Base-by-base conservation (phyloP, 2,113 vertebrate species). In the Pseudorectes ferrugineus region DNA sequence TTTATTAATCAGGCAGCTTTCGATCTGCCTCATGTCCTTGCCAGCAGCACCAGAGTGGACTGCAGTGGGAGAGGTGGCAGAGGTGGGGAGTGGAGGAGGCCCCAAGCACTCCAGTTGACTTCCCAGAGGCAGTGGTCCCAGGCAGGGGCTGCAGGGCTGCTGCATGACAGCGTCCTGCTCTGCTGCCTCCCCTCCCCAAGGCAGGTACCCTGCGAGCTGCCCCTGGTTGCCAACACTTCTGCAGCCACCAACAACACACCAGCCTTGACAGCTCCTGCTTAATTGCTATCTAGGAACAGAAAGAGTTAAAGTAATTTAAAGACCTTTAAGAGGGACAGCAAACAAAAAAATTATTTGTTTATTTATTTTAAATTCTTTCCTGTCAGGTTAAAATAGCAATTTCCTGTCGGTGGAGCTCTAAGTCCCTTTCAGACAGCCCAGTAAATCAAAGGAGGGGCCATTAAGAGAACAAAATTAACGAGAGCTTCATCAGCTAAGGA, bases 361-460 rank as follows among this genome's bases (percentile, higher is more conserved):
- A 36, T 89, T 96, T 97, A 88, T 96, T 93, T 93, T 33, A 76
- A 92, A 93, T 98, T 98, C 98, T 98, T 98, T 98, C 97, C 98
- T 98, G 98, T 96, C 98, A 98, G 98, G 98, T 98, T 98, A 98
- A 98, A 99, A 98, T 98, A 98, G 98, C 98, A 98, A 98, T 98
- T 98, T 99, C 98, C 98, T 98, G 96, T 98, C 96, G 88, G 96
- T 95, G 97, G 97, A 97, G 66, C 97, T 90, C 89, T 71, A 92
- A 92, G 76, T 54, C 92, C 81, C 78, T 78, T 86, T 92, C 74
- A 89, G 88, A 83, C 88, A 96, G 86, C 59, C 77, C 84, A 92
- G 62, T 92, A 97, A 97, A 96, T 97, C 97, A 95, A 94, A 76
- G 58, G 54, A 88, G 70, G n/a, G 73, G 57, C 59, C 79, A 93